Percentiles rank a stretch among this genome's conserved stretches.
Evolutionary conservation across 2,888 invertebrate genomes (phyloP).

Genomic region (Amphiduros pacificus): DNA sequence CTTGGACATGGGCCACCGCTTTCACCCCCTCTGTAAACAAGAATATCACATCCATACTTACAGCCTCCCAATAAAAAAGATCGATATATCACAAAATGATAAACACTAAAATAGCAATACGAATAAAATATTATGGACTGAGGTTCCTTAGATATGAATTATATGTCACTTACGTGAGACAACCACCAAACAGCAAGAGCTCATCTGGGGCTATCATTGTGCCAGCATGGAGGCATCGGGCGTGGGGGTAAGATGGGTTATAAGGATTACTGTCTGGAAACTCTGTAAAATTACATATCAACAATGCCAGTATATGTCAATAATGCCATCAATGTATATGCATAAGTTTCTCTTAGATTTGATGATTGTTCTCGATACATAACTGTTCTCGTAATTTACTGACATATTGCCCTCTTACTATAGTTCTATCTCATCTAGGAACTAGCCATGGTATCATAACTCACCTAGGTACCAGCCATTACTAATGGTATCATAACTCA

Average conservation of each 20-base stretch:
- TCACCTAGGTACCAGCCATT: background rate
- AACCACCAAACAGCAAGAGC: slow-evolving; percentile 37
- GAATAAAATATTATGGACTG: background rate
- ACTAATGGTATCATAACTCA: too few relatives aligned
- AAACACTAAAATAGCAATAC: background rate
- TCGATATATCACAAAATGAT: too few relatives aligned
- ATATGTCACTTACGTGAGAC: slow-evolving; percentile 31
- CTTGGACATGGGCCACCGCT: slow-evolving; percentile 37
- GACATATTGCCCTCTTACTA: too few relatives aligned
- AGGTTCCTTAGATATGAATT: background rate
- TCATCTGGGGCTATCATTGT: slow-evolving; percentile 32
- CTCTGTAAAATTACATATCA: slow-evolving; percentile 10
- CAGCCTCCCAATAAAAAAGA: too few relatives aligned
- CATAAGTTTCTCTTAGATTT: too few relatives aligned
- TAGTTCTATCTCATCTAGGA: too few relatives aligned
- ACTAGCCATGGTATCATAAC: slow-evolving; percentile 1
- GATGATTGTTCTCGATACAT: too few relatives aligned
- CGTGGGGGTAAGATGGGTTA: slow-evolving; percentile 35
- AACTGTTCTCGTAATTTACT: too few relatives aligned
- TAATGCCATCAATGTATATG: too few relatives aligned
- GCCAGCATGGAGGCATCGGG: slow-evolving; percentile 32
- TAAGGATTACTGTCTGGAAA: slow-evolving; percentile 28
- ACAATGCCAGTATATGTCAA: too few relatives aligned
- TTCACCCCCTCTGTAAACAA: slow-evolving; percentile 34
- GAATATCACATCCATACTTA: too few relatives aligned